Evolutionary conservation across 2,888 invertebrate species (phyloP).

Genomic region (Orthosia gothica): DNA sequence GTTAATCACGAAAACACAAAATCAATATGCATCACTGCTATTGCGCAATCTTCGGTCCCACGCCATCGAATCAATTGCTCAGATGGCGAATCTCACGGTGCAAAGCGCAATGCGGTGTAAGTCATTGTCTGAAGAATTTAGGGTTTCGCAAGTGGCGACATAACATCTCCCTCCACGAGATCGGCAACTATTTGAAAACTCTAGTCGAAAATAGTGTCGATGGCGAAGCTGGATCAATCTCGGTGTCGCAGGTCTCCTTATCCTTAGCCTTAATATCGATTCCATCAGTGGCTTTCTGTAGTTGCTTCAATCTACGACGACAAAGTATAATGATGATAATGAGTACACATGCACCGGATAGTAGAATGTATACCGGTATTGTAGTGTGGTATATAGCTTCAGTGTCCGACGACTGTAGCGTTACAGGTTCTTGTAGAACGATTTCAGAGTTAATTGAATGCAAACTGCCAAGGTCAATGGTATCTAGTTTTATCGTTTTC

Average conservation of each 20-base stretch:
- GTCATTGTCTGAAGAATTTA: no score
- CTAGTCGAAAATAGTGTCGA: background rate
- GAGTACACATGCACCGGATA: background rate
- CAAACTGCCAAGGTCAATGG: no score
- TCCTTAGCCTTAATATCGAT: background rate
- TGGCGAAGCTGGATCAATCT: conserved; percentile 1
- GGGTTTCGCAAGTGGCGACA: no score
- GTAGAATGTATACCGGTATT: background rate
- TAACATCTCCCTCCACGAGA: no score
- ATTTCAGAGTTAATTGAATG: background rate
- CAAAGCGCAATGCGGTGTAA: no score
- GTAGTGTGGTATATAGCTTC: background rate
- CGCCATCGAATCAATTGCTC: no score
- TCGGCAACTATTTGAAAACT: background rate
- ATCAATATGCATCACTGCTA: no score
- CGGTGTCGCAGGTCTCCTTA: background rate
- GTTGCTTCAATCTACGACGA: background rate
- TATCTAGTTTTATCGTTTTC: no score
- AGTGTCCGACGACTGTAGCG: background rate
- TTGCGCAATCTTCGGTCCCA: no score
- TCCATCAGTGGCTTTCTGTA: background rate
- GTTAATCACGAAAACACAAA: no score
- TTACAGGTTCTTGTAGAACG: background rate
- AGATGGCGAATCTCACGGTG: no score
- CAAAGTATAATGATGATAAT: background rate